Evolutionary conservation across 1,140 invertebrate species (phyloP).

Genomic region (Zophobas morio): DNA sequence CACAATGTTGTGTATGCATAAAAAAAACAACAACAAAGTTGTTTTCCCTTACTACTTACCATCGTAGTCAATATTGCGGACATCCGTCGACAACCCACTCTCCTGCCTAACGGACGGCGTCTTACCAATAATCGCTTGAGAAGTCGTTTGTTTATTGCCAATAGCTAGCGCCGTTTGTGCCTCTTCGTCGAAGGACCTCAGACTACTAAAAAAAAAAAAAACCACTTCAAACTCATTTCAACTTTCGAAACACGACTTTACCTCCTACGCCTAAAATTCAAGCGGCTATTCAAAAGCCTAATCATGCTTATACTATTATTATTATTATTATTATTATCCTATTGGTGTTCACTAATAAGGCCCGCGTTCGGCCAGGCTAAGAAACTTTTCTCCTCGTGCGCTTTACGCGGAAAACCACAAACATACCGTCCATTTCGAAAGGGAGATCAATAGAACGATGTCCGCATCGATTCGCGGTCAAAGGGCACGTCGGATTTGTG

Average conservation of each 20-base stretch:
- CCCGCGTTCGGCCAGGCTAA: neutral
- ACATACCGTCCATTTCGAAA: constrained; percentile 3
- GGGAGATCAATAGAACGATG: constrained; percentile 22
- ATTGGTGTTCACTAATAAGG: constrained; percentile 6
- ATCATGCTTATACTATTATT: constrained; percentile 54
- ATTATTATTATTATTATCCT: constrained; percentile 15
- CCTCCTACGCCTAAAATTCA: constrained; percentile 62
- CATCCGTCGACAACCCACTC: constrained; percentile 45
- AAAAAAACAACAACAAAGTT: neutral
- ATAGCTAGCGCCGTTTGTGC: constrained; percentile 47
- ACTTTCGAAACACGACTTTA: constrained; percentile 33
- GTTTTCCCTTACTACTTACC: constrained; percentile 52
- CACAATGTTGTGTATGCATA: neutral
- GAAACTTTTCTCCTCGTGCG: constrained; percentile 5
- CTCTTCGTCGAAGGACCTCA: constrained; percentile 60
- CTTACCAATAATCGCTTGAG: constrained; percentile 35
- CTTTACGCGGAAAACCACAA: neutral
- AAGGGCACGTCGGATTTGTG: constrained; percentile 16
- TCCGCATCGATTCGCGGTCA: constrained; percentile 6
- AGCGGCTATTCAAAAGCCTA: constrained; percentile 58
- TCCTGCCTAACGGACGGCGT: constrained; percentile 52
- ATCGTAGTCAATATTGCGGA: constrained; percentile 63
- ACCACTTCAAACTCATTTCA: neutral
- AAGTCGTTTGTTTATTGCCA: constrained; percentile 20
- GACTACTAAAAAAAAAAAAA: constrained; percentile 54